Base-by-base conservation (phyloP, 2,888 invertebrate genomes). In the Netelia virgata region DNA sequence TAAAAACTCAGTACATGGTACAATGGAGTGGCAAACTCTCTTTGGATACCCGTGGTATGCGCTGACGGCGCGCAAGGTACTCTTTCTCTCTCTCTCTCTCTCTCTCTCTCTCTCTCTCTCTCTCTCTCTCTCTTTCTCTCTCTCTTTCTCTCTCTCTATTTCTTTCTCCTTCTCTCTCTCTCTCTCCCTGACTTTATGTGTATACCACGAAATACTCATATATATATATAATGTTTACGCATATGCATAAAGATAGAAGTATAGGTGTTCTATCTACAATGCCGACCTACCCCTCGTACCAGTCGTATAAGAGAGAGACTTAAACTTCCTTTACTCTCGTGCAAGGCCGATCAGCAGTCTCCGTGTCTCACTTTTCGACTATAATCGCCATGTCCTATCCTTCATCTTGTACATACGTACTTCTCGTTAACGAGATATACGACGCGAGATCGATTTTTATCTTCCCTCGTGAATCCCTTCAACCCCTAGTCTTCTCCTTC, bases 1-100 rank as follows among this genome's bases (percentile, higher is more conserved):
- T 92, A 92, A 92, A 91, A 91, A 91, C 92, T 91, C 90, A 91
- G 89, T 88, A 88, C 90, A 91, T 88, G 90, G 91, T 90, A 92
- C 91, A 92, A 92, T 90, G 90, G 90, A 92, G 92, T 91, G 90
- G 92, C 90, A 91, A 92, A 76, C 75, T 76, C 91, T 92, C 91
- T 92, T 91, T 91, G 89, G 90, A 79, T 86, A 82, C 85, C 61
- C 79, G 84, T 55, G 70, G 64, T 81, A 72, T 78, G 84, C 76
- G 87, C 86, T 87, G 87, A 87, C 86, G 86, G 77, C 72, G 81
- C 84, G 64, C 53, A 63, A 76, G 66, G 63, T 69, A 75, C 82
- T 73, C 73, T 70, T 23, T 47, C 68, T 64, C 59, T 63, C 61
- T 73, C 61, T 64, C 36, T 47, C 57, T 28, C 41, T 23, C 41